Percentiles rank a stretch among this genome's conserved stretches.
Conservation (phyloP, 2,888 invertebrate species). For the Sarcophaga carnaria region DNA sequence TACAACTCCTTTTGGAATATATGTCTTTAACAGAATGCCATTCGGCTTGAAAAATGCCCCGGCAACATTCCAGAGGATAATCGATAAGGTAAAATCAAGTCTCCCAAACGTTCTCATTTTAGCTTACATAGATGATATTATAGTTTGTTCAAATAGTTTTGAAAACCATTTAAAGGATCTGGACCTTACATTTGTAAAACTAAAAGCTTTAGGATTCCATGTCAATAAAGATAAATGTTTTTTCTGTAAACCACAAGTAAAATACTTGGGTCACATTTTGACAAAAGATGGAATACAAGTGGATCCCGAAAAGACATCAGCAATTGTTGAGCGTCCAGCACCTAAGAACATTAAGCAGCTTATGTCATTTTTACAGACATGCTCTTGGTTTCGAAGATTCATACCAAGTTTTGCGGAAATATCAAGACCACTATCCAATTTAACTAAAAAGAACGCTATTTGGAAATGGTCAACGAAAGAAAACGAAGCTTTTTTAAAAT, state of each 20-base stretch:
- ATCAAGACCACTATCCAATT: constrained; percentile 73
- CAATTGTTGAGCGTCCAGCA: constrained; percentile 65
- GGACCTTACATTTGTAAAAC: not conserved
- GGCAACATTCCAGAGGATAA: constrained; percentile 73
- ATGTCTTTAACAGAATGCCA: constrained; percentile 75
- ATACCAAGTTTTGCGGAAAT: constrained; percentile 65
- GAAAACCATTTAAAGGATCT: constrained; percentile 73
- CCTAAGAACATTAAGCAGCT: constrained; percentile 71
- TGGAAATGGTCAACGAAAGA: constrained; percentile 41
- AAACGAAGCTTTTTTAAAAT: constrained; percentile 62
- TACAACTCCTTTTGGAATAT: constrained; percentile 76
- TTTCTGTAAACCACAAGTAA: constrained; percentile 65
- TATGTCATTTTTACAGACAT: constrained; percentile 73
- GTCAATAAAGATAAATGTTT: constrained; percentile 73
- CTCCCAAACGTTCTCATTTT: constrained; percentile 64
- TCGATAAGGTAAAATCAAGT: constrained; percentile 71
- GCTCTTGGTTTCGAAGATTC: constrained; percentile 74
- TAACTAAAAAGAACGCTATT: constrained; percentile 72
- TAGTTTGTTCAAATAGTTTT: constrained; percentile 72
- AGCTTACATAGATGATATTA: constrained; percentile 74
- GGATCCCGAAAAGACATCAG: constrained; percentile 74
- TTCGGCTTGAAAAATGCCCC: constrained; percentile 75
- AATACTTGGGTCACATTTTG: constrained; percentile 74
- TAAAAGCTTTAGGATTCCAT: constrained; percentile 69
- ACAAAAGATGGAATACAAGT: constrained; percentile 72